These are phyloP conservation scores for Caenorhabditis afra DNA, from an alignment of 2,888 invertebrate species.

Conservation along the genomic window DNA sequence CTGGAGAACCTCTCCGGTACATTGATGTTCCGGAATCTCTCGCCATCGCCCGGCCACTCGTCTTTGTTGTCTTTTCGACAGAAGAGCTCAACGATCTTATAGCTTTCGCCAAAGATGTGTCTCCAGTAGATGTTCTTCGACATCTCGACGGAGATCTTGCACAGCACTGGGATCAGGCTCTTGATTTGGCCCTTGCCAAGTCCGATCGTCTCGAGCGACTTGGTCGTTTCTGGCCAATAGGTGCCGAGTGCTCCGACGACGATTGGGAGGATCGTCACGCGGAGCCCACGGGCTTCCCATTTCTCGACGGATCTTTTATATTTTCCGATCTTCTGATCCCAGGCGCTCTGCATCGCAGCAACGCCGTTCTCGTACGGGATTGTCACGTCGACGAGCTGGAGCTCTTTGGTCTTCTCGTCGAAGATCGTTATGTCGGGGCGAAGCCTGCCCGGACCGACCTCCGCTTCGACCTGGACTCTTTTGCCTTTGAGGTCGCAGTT, in stretches of 20 bases:
- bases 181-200: too few species aligned
- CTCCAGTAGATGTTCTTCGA: constrained; percentile 32
- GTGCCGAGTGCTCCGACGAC: too few species aligned
- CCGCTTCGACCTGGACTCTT: too few species aligned
- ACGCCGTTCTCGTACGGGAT: constrained; percentile 21
- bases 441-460: too few species aligned
- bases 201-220: too few species aligned
- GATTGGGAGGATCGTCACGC: too few species aligned
- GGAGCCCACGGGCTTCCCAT: not conserved
- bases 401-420: too few species aligned
- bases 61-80: not conserved
- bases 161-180: not conserved
- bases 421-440: too few species aligned
- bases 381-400: constrained; percentile 16
- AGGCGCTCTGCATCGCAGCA: not conserved
- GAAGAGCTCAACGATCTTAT: not conserved
- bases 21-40: too few species aligned
- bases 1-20: too few species aligned
- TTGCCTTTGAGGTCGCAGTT: not conserved
- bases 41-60: too few species aligned
- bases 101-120: constrained; percentile 17
- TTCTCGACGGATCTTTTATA: constrained; percentile 1
- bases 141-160: not conserved
- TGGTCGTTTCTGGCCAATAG: too few species aligned
- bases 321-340: constrained; percentile 11